A percentile compares a stretch with the other conserved stretches of the same genome.
These are phyloP conservation scores for Dendrolimus pini DNA, from an alignment of 2,888 invertebrate species.

Conservation along the genomic window DNA sequence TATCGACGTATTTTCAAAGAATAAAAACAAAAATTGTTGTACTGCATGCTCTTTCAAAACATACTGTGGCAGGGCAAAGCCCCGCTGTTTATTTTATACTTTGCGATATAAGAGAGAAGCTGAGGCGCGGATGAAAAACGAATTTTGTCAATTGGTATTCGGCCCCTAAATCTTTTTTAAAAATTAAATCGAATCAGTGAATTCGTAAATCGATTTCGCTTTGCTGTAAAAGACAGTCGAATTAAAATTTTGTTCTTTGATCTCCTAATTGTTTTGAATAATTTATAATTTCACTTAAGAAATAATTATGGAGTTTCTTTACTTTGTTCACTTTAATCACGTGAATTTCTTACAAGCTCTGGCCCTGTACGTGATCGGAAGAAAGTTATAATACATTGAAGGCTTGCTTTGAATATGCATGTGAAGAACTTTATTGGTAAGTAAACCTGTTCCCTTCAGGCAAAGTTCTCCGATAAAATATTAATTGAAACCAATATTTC, in stretches of 20 bases:
- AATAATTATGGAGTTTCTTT: slow-evolving; percentile 56
- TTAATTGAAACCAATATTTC: background rate
- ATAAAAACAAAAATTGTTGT: too few species aligned
- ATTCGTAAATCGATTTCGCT: background rate
- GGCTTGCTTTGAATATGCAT: slow-evolving; percentile 44
- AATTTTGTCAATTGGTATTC: too few species aligned
- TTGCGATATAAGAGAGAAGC: too few species aligned
- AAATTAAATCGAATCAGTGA: background rate
- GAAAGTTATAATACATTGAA: slow-evolving; percentile 46
- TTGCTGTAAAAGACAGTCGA: background rate
- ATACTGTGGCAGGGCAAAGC: too few species aligned
- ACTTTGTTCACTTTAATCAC: slow-evolving; percentile 46
- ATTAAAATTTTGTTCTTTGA: background rate
- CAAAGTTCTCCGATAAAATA: background rate
- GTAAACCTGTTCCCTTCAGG: background rate
- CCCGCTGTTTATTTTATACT: too few species aligned
- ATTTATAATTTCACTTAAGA: slow-evolving; percentile 51
- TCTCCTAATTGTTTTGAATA: slow-evolving; percentile 51
- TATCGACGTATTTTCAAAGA: too few species aligned
- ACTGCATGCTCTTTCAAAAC: too few species aligned
- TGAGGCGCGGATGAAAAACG: too few species aligned
- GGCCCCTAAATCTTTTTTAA: too few species aligned
- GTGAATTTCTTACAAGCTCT: slow-evolving; percentile 6
- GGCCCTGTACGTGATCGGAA: slow-evolving; percentile 33
- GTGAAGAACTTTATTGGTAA: slow-evolving; percentile 8